A percentile compares a stretch with the other conserved stretches of the same genome.
Conservation (phyloP, 2,113 vertebrate genomes). For the Platysteira castanea region DNA sequence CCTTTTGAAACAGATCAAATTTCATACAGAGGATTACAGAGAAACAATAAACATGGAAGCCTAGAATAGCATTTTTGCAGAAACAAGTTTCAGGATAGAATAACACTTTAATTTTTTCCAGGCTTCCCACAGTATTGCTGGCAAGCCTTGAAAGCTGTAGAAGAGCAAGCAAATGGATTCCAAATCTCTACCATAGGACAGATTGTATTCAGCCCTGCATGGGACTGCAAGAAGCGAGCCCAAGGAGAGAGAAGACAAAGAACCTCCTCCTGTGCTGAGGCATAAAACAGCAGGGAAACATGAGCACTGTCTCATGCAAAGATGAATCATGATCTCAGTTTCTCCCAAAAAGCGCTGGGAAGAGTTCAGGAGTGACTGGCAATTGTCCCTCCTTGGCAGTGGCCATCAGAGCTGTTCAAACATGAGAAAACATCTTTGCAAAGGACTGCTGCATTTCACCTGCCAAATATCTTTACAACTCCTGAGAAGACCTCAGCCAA, state of each 20-base stretch:
- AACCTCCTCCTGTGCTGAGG: constrained; percentile 24
- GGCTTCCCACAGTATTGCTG: constrained; percentile 53
- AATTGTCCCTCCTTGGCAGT: neutral
- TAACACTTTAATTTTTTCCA: constrained; percentile 60
- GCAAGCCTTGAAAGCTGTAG: constrained; percentile 48
- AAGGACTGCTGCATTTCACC: neutral
- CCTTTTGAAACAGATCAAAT: neutral
- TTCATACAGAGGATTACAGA: neutral
- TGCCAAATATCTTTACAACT: neutral
- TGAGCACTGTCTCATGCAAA: constrained; percentile 10
- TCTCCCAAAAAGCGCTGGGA: constrained; percentile 1
- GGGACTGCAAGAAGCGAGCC: neutral
- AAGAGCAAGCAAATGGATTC: constrained; percentile 47
- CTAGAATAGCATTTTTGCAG: constrained; percentile 49
- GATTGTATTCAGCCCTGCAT: constrained; percentile 34
- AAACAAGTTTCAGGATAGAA: constrained; percentile 50
- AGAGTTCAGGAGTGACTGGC: constrained; percentile 9
- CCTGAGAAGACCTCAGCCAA: neutral
- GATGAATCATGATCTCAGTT: constrained; percentile 36
- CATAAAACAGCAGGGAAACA: constrained; percentile 51
- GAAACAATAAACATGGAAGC: constrained; percentile 51
- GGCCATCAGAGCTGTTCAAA: neutral
- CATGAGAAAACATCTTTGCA: neutral
- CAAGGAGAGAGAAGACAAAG: constrained; percentile 36
- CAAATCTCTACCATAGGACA: constrained; percentile 29